phyloP scores from a whole-genome alignment of 2,113 vertebrate species.

The Myodes glareolus region DNA sequence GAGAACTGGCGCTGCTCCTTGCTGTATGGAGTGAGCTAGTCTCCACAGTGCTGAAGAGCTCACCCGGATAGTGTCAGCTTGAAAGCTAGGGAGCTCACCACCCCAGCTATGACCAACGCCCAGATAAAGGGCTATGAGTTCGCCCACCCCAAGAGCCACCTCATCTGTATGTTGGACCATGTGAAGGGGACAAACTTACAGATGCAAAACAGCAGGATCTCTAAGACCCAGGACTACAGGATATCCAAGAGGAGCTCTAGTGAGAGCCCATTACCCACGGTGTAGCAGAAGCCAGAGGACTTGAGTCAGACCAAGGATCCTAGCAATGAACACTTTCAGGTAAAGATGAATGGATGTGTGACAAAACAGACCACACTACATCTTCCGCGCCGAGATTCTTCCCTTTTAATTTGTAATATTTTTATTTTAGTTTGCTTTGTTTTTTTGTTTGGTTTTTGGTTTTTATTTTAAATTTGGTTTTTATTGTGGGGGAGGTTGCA shows the following conservation, averaged over 20 bases:
- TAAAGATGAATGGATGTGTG: too few relatives aligned
- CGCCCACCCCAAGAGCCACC: not conserved
- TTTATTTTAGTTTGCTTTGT: too few relatives aligned
- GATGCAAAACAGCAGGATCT: not conserved
- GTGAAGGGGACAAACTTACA: not conserved
- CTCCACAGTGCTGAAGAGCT: not conserved
- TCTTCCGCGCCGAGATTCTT: too few relatives aligned
- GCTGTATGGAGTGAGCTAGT: not conserved
- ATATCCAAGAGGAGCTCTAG: not conserved
- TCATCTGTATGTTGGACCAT: not conserved
- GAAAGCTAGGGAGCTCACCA: not conserved
- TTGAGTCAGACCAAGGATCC: not conserved
- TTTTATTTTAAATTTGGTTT: too few relatives aligned
- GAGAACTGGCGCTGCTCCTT: not conserved
- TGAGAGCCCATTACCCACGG: not conserved
- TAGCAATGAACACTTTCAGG: not conserved
- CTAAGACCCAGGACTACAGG: not conserved
- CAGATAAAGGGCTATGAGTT: not conserved
- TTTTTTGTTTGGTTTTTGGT: too few relatives aligned
- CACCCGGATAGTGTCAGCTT: not conserved
- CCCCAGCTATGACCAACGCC: accelerated
- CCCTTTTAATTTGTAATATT: too few relatives aligned
- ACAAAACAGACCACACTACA: too few relatives aligned
- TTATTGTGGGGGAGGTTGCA: too few relatives aligned
- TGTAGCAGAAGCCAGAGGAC: not conserved